A percentile compares a stretch with the other conserved stretches of the same genome.
These are phyloP conservation scores for Struthio camelus DNA, from an alignment of 2,113 vertebrate genomes.

Conservation along the genomic window DNA sequence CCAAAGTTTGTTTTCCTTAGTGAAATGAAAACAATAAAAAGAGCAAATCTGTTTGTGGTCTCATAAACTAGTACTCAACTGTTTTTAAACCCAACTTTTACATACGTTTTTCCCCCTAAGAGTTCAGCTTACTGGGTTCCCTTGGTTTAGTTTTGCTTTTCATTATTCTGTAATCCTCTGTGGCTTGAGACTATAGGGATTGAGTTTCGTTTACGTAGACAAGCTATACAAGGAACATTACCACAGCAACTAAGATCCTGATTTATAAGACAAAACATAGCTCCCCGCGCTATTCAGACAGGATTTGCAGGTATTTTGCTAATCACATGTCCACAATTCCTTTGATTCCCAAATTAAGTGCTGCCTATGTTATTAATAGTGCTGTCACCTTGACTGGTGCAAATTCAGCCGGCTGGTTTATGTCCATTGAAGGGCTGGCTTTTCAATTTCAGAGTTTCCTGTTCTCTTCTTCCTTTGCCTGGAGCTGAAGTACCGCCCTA, in stretches of 20 bases:
- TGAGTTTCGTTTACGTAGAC: constrained; percentile 11
- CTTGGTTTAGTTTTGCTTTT: neutral
- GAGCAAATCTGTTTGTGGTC: neutral
- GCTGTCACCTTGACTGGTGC: neutral
- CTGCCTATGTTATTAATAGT: neutral
- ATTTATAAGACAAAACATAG: constrained; percentile 28
- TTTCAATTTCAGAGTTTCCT: neutral
- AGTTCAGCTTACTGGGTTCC: neutral
- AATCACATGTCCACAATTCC: neutral
- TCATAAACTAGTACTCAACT: neutral
- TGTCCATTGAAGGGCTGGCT: neutral
- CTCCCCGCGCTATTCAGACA: neutral
- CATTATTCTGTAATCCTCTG: constrained; percentile 30
- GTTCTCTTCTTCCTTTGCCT: neutral
- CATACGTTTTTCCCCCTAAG: neutral
- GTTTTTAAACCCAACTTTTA: neutral
- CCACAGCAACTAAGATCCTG: constrained; percentile 24
- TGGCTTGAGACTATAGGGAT: neutral
- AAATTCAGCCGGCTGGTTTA: neutral
- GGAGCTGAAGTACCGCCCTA: neutral
- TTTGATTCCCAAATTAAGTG: constrained; percentile 1
- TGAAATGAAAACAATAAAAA: neutral
- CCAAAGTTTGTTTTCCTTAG: neutral
- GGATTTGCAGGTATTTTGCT: constrained; percentile 45
- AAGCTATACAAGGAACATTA: constrained; percentile 28